Evolutionary conservation across 1,140 invertebrate genomes (phyloP), one percentile per base, ranked within the genome.

Genomic region (Teleogryllus occipitalis): DNA sequence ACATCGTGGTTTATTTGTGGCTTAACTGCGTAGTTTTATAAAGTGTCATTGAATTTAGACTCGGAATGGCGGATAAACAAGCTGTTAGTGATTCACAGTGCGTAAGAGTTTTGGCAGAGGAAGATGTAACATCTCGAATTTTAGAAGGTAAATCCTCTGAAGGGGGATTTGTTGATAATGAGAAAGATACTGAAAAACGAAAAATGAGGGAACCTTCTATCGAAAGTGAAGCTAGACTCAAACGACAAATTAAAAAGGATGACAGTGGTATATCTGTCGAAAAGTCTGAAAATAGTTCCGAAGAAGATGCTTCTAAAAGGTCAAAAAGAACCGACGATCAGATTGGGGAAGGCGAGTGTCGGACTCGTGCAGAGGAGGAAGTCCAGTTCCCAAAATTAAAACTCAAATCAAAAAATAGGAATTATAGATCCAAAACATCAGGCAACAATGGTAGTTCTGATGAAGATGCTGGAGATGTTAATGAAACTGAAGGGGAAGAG

Each of bases 261-360:
- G 84, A 86, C 81, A 86, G 84, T 82, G 86, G 84, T 48, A 85
- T 85, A 73, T 83, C 84, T 48, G 80, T 84, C 72, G 85, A 87
- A 80, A 85, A 82, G 79, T 85, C 83, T 47, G 83, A 81, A 22
- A 82, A 84, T 65, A 84, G 81, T 83, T 85, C 81, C 48, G 83
- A 86, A 54, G 85, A 84, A 77, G 84, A 84, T 80, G 82, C 80
- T 10, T 84, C 78, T 78, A 86, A 86, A 80, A 83, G 82, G 15
- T 84, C 84, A 75, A 85, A 84, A 77, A 82, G 65, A 18, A n/a
- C 47, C 12, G 48, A 48, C 48, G 76, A 48, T 7, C 76, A 21
- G 7, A 7, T 78, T 72, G 27, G n/a, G 15, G 78, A 78, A 73
- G 73, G 15, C 54, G 78, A 21, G 14, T 6, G 5, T 48, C 46